Base-by-base conservation (phyloP, 2,888 invertebrate genomes). In the Agrotis ipsilon region DNA sequence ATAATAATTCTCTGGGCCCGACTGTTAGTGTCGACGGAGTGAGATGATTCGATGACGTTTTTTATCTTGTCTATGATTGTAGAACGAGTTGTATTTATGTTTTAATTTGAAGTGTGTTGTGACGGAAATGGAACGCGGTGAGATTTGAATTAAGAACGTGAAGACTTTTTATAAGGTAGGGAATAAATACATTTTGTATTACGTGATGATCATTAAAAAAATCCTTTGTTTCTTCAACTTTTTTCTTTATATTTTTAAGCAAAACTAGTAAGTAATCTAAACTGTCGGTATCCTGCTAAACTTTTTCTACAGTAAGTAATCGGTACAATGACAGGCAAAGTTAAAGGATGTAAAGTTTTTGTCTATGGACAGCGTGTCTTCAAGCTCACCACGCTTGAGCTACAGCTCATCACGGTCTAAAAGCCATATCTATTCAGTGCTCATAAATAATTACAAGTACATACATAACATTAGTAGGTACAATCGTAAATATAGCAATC, bases 1-100 rank as follows among this genome's bases (percentile, higher is more conserved):
- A 92, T 93, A 93, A 94, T 93, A 92, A 93, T 91, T 90, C 90
- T 81, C 79, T 78, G 78, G 86, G 68, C 66, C 74, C 79, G 86
- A 82, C 82, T 83, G 84, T 83, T 82, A 88, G 88, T 88, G 90
- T 83, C 87, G 90, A 89, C 86, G 82, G 75, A 83, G 80, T 83
- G 64, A 68, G 67, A 82, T 76, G 71, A 81, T 87, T 84, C 86
- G 84, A 87, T 86, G 84, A 80, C 75, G 66, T 82, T 84, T 80
- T 81, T 84, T 80, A 75, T 81, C 75, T 78, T 80, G 73, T 76
- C 81, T 76, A 77, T 81, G 86, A 86, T 81, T 85, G 74, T 61
- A 57, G 72, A 78, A 80, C 77, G 78, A 82, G 86, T 84, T 82
- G 63, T 81, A 84, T 87, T 82, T 80, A 86, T 84, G 84, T 84